Base-by-base conservation (phyloP, 2,113 vertebrate genomes). In the Murina feae region DNA sequence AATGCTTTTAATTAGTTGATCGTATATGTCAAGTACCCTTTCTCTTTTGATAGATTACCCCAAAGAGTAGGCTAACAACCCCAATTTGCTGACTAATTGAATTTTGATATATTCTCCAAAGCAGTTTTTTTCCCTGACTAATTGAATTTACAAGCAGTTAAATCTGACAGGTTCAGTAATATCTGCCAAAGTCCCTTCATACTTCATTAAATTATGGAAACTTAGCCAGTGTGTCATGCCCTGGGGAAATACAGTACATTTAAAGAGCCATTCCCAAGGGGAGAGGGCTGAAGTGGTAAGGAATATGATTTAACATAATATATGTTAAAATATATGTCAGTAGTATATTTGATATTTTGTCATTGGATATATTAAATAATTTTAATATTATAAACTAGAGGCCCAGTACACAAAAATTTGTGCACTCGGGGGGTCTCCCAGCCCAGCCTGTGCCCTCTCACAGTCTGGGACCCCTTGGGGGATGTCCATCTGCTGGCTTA, bases 81-180 rank as follows among this genome's bases (percentile, higher is more conserved):
- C 90, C 94, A 97, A 97, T 97, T 97, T 98, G 96, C 98, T 98
- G 98, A 98, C 95, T 98, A 98, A 98, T 98, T 98, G 95, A 97
- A 95, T 98, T 98, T 87, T 97, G 94, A 97, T 97, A 97, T 92
- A 96, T 95, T 94, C 89, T 97, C 97, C 93, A 97, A 97, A 97
- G 92, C 89, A 58, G 2, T 95, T 68, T 97, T 82, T 91, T 85
- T 81, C 87, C 86, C 60, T 39, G 5, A 95, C 94, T 98, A 97
- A 98, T 97, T 98, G 96, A 98, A 98, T 98, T 98, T 96, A 95
- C 86, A 98, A 97, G 97, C 95, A 96, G 95, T 97, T 97, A 97
- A 96, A 96, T 97, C 96, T 98, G 97, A 97, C 95, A 90, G 86
- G 85, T 98, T 96, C 94, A 66, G 93, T 4, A 5, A 93, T 98